A percentile compares a stretch with the other conserved stretches of the same genome.
These are phyloP conservation scores for Lytechinus pictus DNA, from an alignment of 35 echinoderm and acorn worm species.

Conservation along the genomic window DNA sequence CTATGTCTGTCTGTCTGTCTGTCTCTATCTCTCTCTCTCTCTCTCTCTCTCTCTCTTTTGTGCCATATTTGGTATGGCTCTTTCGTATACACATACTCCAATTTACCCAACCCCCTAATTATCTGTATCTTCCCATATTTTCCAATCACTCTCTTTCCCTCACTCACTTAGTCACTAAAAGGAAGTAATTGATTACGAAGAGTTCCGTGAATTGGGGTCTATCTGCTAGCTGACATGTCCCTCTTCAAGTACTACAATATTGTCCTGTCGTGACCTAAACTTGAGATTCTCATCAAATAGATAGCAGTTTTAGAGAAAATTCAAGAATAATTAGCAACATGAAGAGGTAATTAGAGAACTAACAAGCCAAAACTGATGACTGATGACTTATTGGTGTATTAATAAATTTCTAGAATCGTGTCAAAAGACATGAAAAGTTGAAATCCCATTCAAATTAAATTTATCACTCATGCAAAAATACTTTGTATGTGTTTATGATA, in stretches of 20 bases:
- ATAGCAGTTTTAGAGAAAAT: neutral
- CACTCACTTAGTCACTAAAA: slow-evolving; percentile 26
- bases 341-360: no score
- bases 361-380: no score
- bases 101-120: neutral
- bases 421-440: no score
- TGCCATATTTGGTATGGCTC: neutral
- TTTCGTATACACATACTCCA: no score
- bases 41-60: neutral
- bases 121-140: neutral
- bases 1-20: neutral
- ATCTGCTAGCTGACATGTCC: slow-evolving; percentile 28
- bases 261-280: neutral
- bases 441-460: no score
- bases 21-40: neutral
- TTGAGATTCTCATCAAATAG: neutral
- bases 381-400: no score
- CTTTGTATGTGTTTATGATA: no score
- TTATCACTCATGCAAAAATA: no score
- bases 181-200: slow-evolving; percentile 45
- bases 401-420: no score
- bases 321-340: neutral
- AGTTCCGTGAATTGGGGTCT: slow-evolving; percentile 45
- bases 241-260: neutral
- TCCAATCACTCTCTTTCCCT: neutral